Conservation (phyloP, 2,113 vertebrate genomes). For the Daubentonia madagascariensis region DNA sequence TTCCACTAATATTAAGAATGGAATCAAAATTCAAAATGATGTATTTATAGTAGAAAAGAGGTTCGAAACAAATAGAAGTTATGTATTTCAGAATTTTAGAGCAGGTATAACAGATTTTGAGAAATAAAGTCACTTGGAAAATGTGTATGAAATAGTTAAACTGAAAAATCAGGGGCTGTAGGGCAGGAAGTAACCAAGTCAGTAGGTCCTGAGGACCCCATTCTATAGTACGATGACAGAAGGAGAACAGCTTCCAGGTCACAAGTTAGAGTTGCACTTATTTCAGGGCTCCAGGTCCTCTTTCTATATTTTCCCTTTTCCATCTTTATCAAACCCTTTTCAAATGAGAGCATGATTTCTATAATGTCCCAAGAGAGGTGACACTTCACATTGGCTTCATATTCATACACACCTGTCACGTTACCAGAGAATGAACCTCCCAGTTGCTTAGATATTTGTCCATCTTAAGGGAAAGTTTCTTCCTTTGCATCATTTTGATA, state of each 20-base stretch:
- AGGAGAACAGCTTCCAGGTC: background rate
- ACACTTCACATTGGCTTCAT: background rate
- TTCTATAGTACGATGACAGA: background rate
- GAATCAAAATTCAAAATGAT: constrained; percentile 15
- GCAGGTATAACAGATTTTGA: background rate
- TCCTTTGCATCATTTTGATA: background rate
- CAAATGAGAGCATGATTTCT: background rate
- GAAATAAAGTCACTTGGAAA: constrained; percentile 11
- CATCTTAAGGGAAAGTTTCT: background rate
- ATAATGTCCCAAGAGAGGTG: background rate
- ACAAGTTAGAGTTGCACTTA: background rate
- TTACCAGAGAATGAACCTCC: background rate
- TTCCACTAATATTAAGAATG: constrained; percentile 5
- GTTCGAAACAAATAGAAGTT: background rate
- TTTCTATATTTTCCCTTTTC: background rate
- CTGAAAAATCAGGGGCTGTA: background rate
- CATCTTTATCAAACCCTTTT: constrained; percentile 20
- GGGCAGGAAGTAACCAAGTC: background rate
- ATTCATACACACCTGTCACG: background rate
- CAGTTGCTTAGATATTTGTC: background rate
- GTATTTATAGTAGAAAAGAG: background rate
- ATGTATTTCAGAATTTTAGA: constrained; percentile 19
- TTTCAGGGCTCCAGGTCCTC: background rate
- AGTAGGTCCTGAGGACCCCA: background rate
- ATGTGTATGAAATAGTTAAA: background rate